Conservation (phyloP, 2,113 vertebrate genomes). For the Tachycineta bicolor region DNA sequence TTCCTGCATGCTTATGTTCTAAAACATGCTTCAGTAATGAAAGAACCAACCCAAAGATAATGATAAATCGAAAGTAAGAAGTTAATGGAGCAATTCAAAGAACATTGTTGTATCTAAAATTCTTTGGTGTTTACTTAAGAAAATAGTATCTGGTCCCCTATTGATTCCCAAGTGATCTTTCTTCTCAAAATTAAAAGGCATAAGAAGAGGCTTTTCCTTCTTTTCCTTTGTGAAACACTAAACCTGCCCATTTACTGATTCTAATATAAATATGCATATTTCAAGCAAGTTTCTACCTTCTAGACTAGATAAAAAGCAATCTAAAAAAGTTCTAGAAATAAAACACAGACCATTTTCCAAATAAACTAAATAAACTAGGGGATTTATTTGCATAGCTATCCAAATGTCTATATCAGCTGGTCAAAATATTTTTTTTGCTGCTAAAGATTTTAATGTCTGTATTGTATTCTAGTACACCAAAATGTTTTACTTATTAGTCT, state of each 20-base stretch:
- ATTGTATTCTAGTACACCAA: background rate
- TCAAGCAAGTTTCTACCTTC: background rate
- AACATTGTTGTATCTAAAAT: background rate
- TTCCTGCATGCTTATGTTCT: background rate
- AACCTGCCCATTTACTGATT: background rate
- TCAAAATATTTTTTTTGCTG: background rate
- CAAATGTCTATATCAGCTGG: background rate
- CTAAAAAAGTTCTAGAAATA: background rate
- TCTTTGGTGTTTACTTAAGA: background rate
- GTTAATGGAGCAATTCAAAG: background rate
- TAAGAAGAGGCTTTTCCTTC: background rate
- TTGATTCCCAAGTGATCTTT: background rate
- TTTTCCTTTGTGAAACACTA: background rate
- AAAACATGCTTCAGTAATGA: background rate
- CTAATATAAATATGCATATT: background rate
- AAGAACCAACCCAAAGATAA: background rate
- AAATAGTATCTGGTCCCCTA: background rate
- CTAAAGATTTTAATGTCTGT: background rate
- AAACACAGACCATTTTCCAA: background rate
- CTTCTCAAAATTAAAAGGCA: background rate
- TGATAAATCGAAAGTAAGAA: background rate
- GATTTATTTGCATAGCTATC: background rate
- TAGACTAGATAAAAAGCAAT: background rate
- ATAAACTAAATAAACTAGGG: background rate
- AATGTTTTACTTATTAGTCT: background rate